Evolutionary conservation across 1,140 invertebrate species (phyloP).

Genomic region (Triops cancriformis): DNA sequence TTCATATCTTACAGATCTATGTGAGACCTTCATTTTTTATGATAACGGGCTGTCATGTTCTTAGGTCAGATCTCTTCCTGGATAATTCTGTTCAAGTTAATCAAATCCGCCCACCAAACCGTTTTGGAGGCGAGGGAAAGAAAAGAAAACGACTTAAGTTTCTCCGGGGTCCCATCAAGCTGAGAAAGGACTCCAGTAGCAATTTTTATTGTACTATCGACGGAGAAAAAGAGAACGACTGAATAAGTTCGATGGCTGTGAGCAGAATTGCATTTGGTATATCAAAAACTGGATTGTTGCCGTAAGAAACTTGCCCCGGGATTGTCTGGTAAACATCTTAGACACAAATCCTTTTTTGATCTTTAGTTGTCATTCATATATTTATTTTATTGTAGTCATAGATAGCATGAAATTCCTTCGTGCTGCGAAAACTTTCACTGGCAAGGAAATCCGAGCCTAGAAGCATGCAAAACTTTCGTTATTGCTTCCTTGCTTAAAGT

Average conservation of each 20-base stretch:
- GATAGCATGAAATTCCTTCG: too few relatives aligned
- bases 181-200: not conserved
- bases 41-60: not conserved
- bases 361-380: too few relatives aligned
- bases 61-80: not conserved
- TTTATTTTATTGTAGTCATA: too few relatives aligned
- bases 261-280: not conserved
- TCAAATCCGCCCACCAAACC: not conserved
- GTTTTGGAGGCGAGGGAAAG: not conserved
- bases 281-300: not conserved
- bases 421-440: too few relatives aligned
- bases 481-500: too few relatives aligned
- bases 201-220: not conserved
- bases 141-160: not conserved
- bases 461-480: too few relatives aligned
- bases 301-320: not conserved
- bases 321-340: not conserved
- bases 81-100: not conserved
- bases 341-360: not conserved
- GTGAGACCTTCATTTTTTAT: not conserved
- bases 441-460: too few relatives aligned
- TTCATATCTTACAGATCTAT: not conserved
- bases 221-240: not conserved
- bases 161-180: not conserved
- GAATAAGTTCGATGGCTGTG: slow-evolving; percentile 3